phyloP scores from a whole-genome alignment of 1,140 invertebrate species.

The Aphelenchoides fujianensis region DNA sequence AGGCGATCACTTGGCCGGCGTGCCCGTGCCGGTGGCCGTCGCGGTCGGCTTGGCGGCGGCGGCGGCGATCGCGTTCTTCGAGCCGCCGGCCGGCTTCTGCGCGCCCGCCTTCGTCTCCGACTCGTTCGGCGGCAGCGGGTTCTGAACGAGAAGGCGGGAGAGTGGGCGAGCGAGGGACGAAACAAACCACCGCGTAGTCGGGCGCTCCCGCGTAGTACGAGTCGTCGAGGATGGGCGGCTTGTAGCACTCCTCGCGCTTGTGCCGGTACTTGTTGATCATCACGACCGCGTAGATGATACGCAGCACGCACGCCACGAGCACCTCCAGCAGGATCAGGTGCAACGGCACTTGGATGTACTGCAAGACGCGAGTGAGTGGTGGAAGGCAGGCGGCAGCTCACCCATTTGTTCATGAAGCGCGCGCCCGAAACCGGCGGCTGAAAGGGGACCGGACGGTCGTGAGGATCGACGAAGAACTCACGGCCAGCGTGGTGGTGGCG shows the following conservation, averaged over 20 bases:
- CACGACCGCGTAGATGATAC: not conserved
- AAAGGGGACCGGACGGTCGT: too few species aligned
- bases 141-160: not conserved
- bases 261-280: not conserved
- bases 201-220: not conserved
- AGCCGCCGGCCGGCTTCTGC: not conserved
- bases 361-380: not conserved
- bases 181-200: not conserved
- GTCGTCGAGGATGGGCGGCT: slow-evolving; percentile 1
- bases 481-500: too few species aligned
- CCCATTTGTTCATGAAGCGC: slow-evolving; percentile 2
- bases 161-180: not conserved
- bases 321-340: not conserved
- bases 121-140: not conserved
- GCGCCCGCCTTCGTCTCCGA: not conserved
- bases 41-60: too few species aligned
- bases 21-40: too few species aligned
- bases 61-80: too few species aligned
- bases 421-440: too few species aligned
- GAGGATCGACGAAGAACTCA: too few species aligned
- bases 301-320: not conserved
- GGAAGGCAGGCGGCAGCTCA: not conserved
- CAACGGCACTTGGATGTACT: slow-evolving; percentile 2
- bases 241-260: not conserved
- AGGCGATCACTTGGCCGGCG: too few species aligned